Evolutionary conservation across 2,797 vertebrate genomes (phyloP).

Genomic region (Petrocephalus schoutedeni): DNA sequence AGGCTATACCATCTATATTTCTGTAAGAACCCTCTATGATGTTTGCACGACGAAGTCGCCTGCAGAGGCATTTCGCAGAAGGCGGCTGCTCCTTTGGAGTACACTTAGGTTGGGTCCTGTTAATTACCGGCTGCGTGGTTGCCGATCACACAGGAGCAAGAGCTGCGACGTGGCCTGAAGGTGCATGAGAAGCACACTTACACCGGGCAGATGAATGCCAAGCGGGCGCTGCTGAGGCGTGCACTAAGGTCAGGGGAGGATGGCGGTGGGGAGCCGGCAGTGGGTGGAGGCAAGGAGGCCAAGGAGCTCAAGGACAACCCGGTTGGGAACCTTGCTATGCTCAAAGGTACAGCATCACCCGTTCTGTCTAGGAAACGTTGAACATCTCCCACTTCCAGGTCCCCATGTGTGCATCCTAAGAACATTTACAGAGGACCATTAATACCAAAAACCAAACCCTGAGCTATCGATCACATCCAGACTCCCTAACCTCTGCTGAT

Average conservation of each 20-base stretch:
- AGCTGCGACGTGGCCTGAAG: conserved; percentile 59
- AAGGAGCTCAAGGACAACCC: conserved; percentile 36
- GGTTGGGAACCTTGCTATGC: conserved; percentile 56
- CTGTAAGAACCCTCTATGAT: not conserved
- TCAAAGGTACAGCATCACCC: conserved; percentile 55
- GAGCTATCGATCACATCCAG: not conserved
- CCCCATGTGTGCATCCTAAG: not conserved
- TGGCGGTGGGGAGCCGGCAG: conserved; percentile 26
- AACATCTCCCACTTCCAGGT: not conserved
- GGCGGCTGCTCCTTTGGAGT: not conserved
- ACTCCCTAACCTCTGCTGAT: not conserved
- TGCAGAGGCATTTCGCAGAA: not conserved
- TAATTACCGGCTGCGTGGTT: not conserved
- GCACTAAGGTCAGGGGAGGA: conserved; percentile 47
- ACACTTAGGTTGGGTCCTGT: not conserved
- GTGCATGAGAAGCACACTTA: conserved; percentile 69
- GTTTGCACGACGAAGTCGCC: not conserved
- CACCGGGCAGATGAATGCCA: conserved; percentile 52
- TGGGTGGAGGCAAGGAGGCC: not conserved
- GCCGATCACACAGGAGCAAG: conserved; percentile 61
- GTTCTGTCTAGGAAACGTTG: not conserved
- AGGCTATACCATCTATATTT: not conserved
- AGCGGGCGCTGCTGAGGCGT: conserved; percentile 47
- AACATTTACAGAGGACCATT: not conserved
- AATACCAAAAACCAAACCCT: not conserved